A percentile compares a stretch with the other conserved stretches of the same genome.
Evolutionary conservation across 2,888 invertebrate species (phyloP).

Genomic region (Agrotis exclamationis): DNA sequence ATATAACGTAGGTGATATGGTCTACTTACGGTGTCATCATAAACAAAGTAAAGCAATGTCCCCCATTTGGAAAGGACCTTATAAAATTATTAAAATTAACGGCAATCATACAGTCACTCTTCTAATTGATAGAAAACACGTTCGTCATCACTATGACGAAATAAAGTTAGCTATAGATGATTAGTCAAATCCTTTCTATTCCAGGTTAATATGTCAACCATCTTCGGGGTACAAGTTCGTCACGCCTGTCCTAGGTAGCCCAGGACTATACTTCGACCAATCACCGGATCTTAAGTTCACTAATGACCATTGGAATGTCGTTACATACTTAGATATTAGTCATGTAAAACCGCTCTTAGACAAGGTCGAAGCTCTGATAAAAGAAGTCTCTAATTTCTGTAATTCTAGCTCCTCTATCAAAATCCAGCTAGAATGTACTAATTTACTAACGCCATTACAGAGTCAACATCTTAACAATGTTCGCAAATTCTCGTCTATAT

Average conservation of each 20-base stretch:
- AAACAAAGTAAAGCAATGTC: slow-evolving; percentile 30
- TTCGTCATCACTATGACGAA: not conserved
- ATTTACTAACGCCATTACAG: not conserved
- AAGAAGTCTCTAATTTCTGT: not conserved
- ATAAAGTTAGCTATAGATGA: slow-evolving; percentile 1
- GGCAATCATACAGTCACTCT: slow-evolving; percentile 22
- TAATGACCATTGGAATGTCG: slow-evolving; percentile 7
- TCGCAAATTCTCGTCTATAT: slow-evolving; percentile 8
- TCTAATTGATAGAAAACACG: not conserved
- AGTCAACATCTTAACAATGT: slow-evolving; percentile 24
- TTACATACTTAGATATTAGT: slow-evolving; percentile 8
- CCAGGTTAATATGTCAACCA: not conserved
- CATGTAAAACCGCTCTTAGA: not conserved
- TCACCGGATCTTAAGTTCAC: slow-evolving; percentile 4
- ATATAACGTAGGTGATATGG: slow-evolving; percentile 13
- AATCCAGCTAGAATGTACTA: not conserved
- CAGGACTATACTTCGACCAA: not conserved
- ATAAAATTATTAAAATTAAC: slow-evolving; percentile 8
- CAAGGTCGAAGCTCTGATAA: slow-evolving; percentile 7
- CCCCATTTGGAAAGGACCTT: slow-evolving; percentile 25
- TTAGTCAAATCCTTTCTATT: slow-evolving; percentile 1
- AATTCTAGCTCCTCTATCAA: not conserved
- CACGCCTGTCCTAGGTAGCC: not conserved
- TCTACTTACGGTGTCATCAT: slow-evolving; percentile 22
- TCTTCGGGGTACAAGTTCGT: slow-evolving; percentile 1